Evolutionary conservation across 2,888 invertebrate species (phyloP).

Genomic region (Shargacucullia verbasci): DNA sequence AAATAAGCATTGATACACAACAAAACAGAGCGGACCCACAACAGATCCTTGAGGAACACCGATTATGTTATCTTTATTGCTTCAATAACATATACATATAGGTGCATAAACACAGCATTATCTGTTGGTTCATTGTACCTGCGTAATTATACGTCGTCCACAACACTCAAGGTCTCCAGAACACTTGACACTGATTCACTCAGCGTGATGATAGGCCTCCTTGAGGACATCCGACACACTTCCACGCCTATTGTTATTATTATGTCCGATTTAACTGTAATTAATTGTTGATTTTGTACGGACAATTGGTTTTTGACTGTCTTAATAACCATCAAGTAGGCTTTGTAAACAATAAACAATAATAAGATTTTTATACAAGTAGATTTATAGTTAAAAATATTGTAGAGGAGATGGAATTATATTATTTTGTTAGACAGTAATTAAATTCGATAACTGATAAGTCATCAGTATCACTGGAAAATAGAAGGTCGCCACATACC

Average conservation of each 20-base stretch:
- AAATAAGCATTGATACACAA: constrained; percentile 6
- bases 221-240: constrained; percentile 81
- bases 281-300: constrained; percentile 53
- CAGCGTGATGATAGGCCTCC: constrained; percentile 68
- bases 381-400: too few relatives aligned
- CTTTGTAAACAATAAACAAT: constrained; percentile 18
- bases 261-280: constrained; percentile 54
- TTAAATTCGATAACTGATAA: too few relatives aligned
- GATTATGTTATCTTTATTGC: constrained; percentile 53
- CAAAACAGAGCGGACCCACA: constrained; percentile 39
- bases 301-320: constrained; percentile 29
- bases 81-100: constrained; percentile 36
- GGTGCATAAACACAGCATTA: constrained; percentile 44
- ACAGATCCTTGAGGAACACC: constrained; percentile 46
- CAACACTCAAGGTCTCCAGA: constrained; percentile 63
- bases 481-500: too few relatives aligned
- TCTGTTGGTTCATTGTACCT: constrained; percentile 66
- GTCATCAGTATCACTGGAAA: too few relatives aligned
- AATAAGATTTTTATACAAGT: not conserved
- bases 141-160: constrained; percentile 52
- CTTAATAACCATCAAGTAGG: constrained; percentile 3
- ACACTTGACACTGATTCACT: constrained; percentile 78
- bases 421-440: too few relatives aligned
- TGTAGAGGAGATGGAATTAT: too few relatives aligned
- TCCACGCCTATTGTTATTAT: constrained; percentile 62